Conservation (phyloP, 2,797 vertebrate species). For the Rhinichthys osculus region DNA sequence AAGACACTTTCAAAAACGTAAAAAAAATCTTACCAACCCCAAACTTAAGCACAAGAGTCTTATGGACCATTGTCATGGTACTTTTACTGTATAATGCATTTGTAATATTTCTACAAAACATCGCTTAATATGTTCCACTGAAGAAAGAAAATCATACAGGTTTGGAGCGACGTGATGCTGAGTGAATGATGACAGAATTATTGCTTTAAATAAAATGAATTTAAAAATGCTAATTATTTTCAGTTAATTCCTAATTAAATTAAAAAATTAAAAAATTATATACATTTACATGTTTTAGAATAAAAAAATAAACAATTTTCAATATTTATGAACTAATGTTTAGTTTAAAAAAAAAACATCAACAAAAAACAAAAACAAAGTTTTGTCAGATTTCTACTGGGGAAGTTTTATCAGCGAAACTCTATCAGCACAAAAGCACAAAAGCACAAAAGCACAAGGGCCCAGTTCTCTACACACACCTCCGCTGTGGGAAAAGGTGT, state of each 20-base stretch:
- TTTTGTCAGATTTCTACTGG: neutral
- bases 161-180: neutral
- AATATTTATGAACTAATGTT: neutral
- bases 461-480: neutral
- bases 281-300: too few relatives aligned
- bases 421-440: neutral
- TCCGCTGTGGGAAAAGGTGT: constrained; percentile 23
- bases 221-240: too few relatives aligned
- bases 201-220: neutral
- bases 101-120: neutral
- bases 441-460: neutral
- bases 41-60: neutral
- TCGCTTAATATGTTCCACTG: neutral
- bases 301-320: neutral
- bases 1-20: neutral
- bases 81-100: neutral
- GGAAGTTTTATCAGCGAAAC: neutral
- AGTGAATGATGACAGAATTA: neutral
- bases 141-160: neutral
- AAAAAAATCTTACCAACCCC: neutral
- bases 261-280: too few relatives aligned
- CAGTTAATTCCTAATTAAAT: too few relatives aligned
- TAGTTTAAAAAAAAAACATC: neutral
- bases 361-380: neutral
- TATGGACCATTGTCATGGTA: neutral